These are phyloP conservation scores for Botia almorhae DNA, from an alignment of 2,797 vertebrate species.

Conservation along the genomic window DNA sequence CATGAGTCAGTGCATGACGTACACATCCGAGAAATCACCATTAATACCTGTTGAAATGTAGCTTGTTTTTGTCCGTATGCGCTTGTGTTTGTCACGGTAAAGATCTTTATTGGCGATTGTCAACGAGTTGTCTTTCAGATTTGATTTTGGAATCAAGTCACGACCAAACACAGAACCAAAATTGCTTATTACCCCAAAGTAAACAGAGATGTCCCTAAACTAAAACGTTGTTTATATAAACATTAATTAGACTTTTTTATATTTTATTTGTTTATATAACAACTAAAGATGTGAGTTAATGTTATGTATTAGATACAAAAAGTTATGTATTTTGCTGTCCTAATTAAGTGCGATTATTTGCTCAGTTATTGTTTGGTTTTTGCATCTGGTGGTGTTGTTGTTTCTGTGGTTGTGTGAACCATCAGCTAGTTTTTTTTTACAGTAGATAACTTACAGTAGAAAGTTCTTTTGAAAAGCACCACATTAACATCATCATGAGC, in stretches of 20 bases:
- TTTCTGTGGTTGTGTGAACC: not conserved
- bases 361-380: not conserved
- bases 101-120: not conserved
- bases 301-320: too few relatives aligned
- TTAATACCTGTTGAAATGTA: not conserved
- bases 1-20: constrained; percentile 30
- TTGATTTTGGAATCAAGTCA: not conserved
- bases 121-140: not conserved
- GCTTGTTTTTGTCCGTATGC: not conserved
- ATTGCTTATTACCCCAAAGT: not conserved
- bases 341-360: not conserved
- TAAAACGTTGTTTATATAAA: not conserved
- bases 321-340: not conserved
- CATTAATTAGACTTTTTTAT: not conserved
- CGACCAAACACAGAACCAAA: not conserved
- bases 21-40: not conserved
- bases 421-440: not conserved
- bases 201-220: not conserved
- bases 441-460: not conserved
- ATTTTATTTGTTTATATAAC: not conserved
- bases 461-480: not conserved
- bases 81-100: not conserved
- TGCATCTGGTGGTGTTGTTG: not conserved
- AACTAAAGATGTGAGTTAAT: not conserved
- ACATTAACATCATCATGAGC: not conserved